These are phyloP conservation scores for Menidia menidia DNA, from an alignment of 2,797 vertebrate genomes.

Conservation along the genomic window DNA sequence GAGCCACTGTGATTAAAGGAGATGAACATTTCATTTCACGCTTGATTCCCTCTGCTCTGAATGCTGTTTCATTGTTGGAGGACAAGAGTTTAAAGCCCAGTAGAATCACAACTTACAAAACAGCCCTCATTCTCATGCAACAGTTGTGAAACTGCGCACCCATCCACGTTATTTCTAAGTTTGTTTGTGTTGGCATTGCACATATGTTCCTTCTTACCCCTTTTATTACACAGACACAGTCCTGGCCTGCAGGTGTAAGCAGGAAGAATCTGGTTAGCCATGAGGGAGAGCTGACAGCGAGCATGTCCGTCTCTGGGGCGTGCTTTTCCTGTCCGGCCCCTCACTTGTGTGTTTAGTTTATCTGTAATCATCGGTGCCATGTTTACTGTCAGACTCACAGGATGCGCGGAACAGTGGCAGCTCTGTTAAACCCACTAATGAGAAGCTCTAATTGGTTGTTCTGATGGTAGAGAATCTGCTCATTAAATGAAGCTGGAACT, in stretches of 20 bases:
- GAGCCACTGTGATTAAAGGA: too few relatives aligned
- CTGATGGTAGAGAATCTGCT: slow-evolving; percentile 72
- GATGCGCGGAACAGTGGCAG: slow-evolving; percentile 73
- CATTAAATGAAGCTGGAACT: slow-evolving; percentile 66
- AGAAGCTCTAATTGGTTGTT: slow-evolving; percentile 77
- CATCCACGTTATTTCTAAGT: neutral
- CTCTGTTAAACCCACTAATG: slow-evolving; percentile 76
- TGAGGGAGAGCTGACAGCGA: slow-evolving; percentile 4
- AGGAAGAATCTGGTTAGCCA: neutral
- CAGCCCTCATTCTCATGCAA: neutral
- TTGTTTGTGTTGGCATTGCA: neutral
- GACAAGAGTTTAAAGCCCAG: neutral
- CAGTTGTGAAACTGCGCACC: neutral
- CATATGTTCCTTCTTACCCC: neutral
- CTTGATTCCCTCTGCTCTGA: too few relatives aligned
- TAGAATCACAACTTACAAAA: neutral
- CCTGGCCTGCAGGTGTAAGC: neutral
- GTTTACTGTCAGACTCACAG: slow-evolving; percentile 59
- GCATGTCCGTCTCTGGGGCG: neutral
- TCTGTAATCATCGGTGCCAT: slow-evolving; percentile 61
- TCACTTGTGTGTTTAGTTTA: slow-evolving; percentile 43
- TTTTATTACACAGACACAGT: neutral
- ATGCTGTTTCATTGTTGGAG: too few relatives aligned
- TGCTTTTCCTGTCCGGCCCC: slow-evolving; percentile 33
- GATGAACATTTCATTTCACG: too few relatives aligned